Evolutionary conservation across 1,140 invertebrate genomes (phyloP).

Genomic region (Meloidogyne chitwoodi): DNA sequence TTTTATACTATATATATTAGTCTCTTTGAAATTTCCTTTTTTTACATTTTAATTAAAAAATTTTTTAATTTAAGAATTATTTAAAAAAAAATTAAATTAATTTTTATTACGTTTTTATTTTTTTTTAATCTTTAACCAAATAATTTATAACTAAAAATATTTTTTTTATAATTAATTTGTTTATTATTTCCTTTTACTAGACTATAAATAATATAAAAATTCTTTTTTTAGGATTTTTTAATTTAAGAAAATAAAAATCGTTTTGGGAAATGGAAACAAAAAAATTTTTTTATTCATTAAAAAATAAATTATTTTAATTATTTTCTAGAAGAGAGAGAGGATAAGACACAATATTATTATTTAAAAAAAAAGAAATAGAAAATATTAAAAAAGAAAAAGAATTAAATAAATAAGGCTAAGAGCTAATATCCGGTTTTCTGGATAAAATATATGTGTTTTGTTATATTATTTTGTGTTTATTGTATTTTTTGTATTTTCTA

Average conservation of each 20-base stretch:
- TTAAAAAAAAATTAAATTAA: too few species aligned
- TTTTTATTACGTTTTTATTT: too few species aligned
- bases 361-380: too few species aligned
- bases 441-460: background rate
- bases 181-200: background rate
- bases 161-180: too few species aligned
- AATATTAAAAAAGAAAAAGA: too few species aligned
- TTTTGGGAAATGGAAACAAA: background rate
- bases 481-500: background rate
- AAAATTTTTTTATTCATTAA: too few species aligned
- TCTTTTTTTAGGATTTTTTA: background rate
- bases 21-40: too few species aligned
- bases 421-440: background rate
- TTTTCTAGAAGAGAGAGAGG: background rate
- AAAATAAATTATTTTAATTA: background rate
- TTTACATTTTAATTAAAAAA: too few species aligned
- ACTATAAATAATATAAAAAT: background rate
- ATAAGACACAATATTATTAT: background rate
- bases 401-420: too few species aligned
- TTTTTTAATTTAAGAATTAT: too few species aligned
- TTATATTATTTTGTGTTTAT: too few species aligned
- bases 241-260: background rate
- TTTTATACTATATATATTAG: too few species aligned
- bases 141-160: background rate
- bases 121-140: background rate